Conservation (phyloP, 2,888 invertebrate species). For the Brenthis daphne region DNA sequence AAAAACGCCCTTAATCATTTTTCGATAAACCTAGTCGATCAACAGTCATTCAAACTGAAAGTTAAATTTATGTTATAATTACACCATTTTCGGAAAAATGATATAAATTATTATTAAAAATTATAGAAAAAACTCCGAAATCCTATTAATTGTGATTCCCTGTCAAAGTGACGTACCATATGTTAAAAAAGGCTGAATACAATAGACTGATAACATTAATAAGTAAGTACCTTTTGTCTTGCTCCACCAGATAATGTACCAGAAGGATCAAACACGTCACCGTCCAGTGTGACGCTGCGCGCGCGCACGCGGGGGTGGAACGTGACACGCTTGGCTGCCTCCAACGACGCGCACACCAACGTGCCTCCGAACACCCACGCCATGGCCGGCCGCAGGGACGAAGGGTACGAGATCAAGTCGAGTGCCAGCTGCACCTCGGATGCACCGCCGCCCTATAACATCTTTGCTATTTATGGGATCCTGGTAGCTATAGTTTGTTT, state of each 20-base stretch:
- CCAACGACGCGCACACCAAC: conserved; percentile 92
- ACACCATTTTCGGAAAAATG: too few relatives aligned
- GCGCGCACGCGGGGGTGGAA: conserved; percentile 86
- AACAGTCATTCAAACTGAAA: too few relatives aligned
- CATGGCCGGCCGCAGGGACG: conserved; percentile 88
- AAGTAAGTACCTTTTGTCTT: conserved; percentile 69
- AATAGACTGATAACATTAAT: neutral
- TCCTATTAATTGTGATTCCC: too few relatives aligned
- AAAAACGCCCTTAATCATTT: too few relatives aligned
- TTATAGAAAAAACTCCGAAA: too few relatives aligned
- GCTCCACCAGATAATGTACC: conserved; percentile 96
- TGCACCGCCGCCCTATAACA: conserved; percentile 81
- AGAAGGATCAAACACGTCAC: conserved; percentile 94
- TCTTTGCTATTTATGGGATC: neutral
- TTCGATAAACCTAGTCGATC: too few relatives aligned
- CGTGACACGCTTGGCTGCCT: conserved; percentile 90
- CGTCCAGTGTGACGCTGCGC: conserved; percentile 93
- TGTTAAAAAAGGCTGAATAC: too few relatives aligned
- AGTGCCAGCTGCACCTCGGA: conserved; percentile 92
- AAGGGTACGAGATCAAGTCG: conserved; percentile 87
- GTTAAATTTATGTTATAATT: too few relatives aligned
- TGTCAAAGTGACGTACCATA: too few relatives aligned
- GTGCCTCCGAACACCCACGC: conserved; percentile 93
- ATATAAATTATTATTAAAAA: too few relatives aligned
- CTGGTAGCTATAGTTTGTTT: neutral